These are phyloP conservation scores for Leistus spinibarbis DNA, from an alignment of 2,888 invertebrate genomes.

Conservation along the genomic window DNA sequence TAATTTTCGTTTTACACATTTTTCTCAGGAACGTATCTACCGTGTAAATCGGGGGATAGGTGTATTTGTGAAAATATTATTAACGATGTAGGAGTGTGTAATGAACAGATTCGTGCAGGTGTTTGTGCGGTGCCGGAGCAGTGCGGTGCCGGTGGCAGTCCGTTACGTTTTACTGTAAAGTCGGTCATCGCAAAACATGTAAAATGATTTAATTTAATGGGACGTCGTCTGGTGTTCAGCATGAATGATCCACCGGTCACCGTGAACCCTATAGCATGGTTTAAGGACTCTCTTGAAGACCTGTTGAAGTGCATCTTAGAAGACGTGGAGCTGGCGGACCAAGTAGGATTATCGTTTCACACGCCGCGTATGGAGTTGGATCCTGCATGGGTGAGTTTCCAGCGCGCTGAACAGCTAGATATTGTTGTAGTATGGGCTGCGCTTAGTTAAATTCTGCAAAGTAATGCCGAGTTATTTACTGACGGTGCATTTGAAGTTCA, in stretches of 20 bases:
- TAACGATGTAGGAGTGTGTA: too few species aligned
- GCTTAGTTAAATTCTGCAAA: conserved; percentile 15
- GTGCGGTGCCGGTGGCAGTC: too few species aligned
- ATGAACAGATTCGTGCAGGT: too few species aligned
- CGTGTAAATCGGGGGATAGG: too few species aligned
- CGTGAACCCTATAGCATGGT: not conserved
- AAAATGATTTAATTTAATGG: conserved; percentile 10
- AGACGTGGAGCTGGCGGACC: not conserved
- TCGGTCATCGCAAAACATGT: too few species aligned
- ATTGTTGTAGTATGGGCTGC: conserved; percentile 6
- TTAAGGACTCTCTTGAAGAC: not conserved
- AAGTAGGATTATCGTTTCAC: not conserved
- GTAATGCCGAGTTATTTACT: conserved; percentile 10
- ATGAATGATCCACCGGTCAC: not conserved
- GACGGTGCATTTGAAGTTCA: not conserved
- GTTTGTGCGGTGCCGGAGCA: too few species aligned
- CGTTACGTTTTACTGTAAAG: too few species aligned
- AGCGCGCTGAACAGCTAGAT: conserved; percentile 14
- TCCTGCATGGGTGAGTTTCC: conserved; percentile 11
- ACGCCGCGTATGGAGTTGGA: not conserved
- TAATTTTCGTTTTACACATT: too few species aligned
- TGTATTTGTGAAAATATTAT: too few species aligned
- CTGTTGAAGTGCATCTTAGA: not conserved
- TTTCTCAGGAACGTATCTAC: too few species aligned
- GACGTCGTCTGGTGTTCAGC: not conserved